Percentiles rank a stretch among this genome's conserved stretches.
Evolutionary conservation across 2,888 invertebrate species (phyloP).

Genomic region (Siphonodentalium dalli): DNA sequence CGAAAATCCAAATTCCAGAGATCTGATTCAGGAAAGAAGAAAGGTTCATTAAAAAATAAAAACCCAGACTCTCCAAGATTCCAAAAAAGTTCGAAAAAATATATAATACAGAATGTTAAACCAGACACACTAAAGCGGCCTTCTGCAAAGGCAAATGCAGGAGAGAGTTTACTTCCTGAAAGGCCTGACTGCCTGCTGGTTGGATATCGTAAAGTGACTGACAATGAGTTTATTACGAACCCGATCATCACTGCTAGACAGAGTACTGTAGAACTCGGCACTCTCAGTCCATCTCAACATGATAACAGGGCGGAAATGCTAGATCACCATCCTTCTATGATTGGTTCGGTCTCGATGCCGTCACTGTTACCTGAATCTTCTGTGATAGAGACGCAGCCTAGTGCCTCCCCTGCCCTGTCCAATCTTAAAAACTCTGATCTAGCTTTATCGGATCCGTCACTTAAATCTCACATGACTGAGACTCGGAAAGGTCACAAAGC

Average conservation of each 20-base stretch:
- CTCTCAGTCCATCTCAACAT: constrained; percentile 47
- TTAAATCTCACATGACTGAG: neutral
- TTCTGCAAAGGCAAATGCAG: constrained; percentile 40
- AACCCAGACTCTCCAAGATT: no score
- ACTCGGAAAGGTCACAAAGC: constrained; percentile 12
- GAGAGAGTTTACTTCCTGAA: constrained; percentile 12
- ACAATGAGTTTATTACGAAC: constrained; percentile 30
- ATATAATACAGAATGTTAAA: constrained; percentile 59
- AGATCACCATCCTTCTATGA: constrained; percentile 21
- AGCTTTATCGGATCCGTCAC: constrained; percentile 1
- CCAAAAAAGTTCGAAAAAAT: no score
- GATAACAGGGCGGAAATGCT: constrained; percentile 17
- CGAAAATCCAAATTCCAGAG: no score
- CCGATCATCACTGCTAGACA: constrained; percentile 26
- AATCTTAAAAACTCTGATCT: constrained; percentile 12
- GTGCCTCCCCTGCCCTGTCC: constrained; percentile 59
- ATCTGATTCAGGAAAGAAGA: no score
- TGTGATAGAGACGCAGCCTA: constrained; percentile 53
- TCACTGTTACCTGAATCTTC: constrained; percentile 41
- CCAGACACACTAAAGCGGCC: constrained; percentile 60
- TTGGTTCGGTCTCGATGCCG: constrained; percentile 45
- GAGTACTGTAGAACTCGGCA: constrained; percentile 50
- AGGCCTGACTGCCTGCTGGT: constrained; percentile 50
- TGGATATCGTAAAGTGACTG: constrained; percentile 57
- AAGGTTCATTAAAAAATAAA: no score